A percentile compares a stretch with the other conserved stretches of the same genome.
Evolutionary conservation across 2,113 vertebrate species (phyloP).

Genomic region (Nycticryphes semicollaris): DNA sequence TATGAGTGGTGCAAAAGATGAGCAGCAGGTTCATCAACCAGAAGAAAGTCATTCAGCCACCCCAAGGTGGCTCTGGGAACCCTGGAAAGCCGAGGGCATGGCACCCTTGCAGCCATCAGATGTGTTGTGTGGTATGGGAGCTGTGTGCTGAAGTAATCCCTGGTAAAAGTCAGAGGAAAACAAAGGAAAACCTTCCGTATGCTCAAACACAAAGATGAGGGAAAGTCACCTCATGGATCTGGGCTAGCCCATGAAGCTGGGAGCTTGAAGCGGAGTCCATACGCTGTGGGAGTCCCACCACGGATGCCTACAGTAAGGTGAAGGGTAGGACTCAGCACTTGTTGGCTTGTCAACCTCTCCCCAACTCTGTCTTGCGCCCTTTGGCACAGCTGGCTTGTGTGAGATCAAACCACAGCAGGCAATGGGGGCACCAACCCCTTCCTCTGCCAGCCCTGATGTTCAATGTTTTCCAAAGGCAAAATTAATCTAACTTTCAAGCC

Average conservation of each 20-base stretch:
- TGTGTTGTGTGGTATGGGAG: not conserved
- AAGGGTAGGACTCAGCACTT: not conserved
- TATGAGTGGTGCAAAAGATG: not conserved
- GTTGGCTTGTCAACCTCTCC: not conserved
- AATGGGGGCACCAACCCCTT: not conserved
- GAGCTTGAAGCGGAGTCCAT: not conserved
- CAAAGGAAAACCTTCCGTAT: not conserved
- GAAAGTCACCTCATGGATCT: not conserved
- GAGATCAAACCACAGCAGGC: not conserved
- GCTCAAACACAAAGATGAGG: not conserved
- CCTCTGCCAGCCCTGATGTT: not conserved
- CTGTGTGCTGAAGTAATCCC: not conserved
- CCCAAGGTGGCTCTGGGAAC: not conserved
- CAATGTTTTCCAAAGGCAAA: not conserved
- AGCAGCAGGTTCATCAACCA: not conserved
- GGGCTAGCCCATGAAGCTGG: not conserved
- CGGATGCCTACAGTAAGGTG: not conserved
- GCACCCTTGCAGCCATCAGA: not conserved
- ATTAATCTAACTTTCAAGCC: not conserved
- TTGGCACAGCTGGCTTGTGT: fast-evolving
- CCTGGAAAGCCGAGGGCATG: not conserved
- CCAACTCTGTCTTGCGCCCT: not conserved
- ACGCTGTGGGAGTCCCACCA: fast-evolving
- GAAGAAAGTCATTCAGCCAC: not conserved
- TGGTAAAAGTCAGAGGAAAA: not conserved